These are phyloP conservation scores for Epinephelus coioides DNA, from an alignment of 2,797 vertebrate species.

Conservation along the genomic window DNA sequence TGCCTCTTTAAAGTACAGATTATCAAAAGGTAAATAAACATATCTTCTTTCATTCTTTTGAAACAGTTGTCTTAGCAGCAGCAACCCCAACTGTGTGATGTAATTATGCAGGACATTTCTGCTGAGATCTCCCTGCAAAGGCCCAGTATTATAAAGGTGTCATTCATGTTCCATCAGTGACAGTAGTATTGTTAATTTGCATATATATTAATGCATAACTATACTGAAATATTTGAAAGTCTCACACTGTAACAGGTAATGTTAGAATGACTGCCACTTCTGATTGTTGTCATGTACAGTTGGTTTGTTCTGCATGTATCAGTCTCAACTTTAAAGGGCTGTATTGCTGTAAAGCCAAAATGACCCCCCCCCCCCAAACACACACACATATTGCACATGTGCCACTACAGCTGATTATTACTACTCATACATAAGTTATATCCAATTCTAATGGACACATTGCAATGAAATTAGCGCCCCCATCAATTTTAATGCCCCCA, in stretches of 20 bases:
- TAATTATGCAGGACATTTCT: constrained; percentile 99
- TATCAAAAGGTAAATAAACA: constrained; percentile 1
- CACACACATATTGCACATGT: too few species aligned
- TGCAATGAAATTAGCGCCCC: background rate
- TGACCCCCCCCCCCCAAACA: background rate
- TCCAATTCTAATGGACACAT: background rate
- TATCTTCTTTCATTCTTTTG: constrained; percentile 36
- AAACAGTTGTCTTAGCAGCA: constrained; percentile 92
- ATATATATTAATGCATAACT: background rate
- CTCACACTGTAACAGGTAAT: background rate
- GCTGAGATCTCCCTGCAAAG: constrained; percentile 98
- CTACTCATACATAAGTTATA: too few species aligned
- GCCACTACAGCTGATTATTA: background rate
- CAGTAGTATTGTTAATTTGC: background rate
- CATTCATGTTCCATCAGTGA: background rate
- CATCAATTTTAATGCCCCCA: background rate
- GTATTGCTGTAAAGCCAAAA: too few species aligned
- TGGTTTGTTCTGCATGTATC: background rate
- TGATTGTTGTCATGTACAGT: background rate
- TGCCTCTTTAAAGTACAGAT: background rate
- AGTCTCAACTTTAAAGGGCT: background rate
- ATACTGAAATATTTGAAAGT: background rate
- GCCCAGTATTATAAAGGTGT: constrained; percentile 94
- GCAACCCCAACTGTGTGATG: constrained; percentile 89
- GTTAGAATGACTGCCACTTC: background rate